phyloP scores from a whole-genome alignment of 2,888 invertebrate genomes.

The Ceraclea dissimilis region DNA sequence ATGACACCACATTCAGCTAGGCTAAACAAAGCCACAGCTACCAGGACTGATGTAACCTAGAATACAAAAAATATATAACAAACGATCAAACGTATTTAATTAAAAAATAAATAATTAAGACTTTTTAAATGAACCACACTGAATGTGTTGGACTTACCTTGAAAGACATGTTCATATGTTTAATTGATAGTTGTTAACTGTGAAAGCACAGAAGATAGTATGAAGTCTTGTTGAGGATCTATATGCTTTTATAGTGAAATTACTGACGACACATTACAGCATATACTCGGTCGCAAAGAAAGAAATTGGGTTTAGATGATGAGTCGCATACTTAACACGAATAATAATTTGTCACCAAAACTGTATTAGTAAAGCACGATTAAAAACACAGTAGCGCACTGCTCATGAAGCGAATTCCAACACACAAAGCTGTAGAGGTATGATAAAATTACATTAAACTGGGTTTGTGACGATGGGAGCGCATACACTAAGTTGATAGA shows the following conservation, averaged over 20 bases:
- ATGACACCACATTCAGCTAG: slow-evolving; percentile 22
- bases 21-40: slow-evolving; percentile 18
- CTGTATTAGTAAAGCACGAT: slow-evolving; percentile 1
- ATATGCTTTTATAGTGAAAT: slow-evolving; percentile 27
- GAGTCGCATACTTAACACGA: slow-evolving; percentile 17
- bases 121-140: no score
- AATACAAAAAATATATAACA: background rate
- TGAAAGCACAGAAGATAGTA: slow-evolving; percentile 25
- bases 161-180: slow-evolving; percentile 24
- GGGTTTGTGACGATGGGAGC: no score
- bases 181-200: slow-evolving; percentile 23
- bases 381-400: background rate
- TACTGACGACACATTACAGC: slow-evolving; percentile 24
- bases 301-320: slow-evolving; percentile 24
- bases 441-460: no score
- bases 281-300: slow-evolving; percentile 18
- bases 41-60: slow-evolving; percentile 21
- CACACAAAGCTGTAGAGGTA: background rate
- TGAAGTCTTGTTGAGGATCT: slow-evolving; percentile 18
- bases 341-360: slow-evolving; percentile 18
- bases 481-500: no score
- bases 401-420: background rate
- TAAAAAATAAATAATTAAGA: no score
- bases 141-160: slow-evolving; percentile 24
- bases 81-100: background rate